These are phyloP conservation scores for Doryteuthis pealeii DNA, from an alignment of 1,140 invertebrate species.

Conservation along the genomic window DNA sequence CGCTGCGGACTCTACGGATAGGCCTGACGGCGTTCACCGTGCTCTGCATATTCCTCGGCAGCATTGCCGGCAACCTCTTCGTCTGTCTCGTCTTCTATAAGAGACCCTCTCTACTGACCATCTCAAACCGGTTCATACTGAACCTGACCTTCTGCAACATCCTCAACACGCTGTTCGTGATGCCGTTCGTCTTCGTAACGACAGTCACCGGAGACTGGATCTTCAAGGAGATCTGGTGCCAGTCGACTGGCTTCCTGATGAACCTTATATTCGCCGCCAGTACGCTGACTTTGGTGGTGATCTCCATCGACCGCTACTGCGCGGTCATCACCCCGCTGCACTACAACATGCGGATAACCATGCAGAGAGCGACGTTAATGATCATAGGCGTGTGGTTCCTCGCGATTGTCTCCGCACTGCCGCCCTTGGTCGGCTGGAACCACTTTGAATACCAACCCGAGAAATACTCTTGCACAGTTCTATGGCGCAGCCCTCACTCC, in stretches of 20 bases:
- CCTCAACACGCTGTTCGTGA: constrained; percentile 66
- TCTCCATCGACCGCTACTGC: constrained; percentile 82
- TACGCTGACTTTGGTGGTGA: constrained; percentile 75
- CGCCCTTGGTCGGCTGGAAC: constrained; percentile 53
- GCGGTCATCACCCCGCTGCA: constrained; percentile 65
- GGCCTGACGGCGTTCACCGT: constrained; percentile 15
- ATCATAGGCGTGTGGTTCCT: constrained; percentile 69
- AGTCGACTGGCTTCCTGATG: constrained; percentile 62
- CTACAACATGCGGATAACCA: constrained; percentile 70
- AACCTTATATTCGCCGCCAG: constrained; percentile 65
- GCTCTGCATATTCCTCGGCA: constrained; percentile 48
- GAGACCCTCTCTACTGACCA: constrained; percentile 64
- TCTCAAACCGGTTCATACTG: constrained; percentile 73
- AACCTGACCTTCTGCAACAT: constrained; percentile 71
- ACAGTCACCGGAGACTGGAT: constrained; percentile 51
- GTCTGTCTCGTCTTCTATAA: constrained; percentile 67
- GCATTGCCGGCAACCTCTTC: constrained; percentile 63
- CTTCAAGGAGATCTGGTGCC: constrained; percentile 59
- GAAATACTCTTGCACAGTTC: constrained; percentile 50
- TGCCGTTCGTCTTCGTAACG: constrained; percentile 65
- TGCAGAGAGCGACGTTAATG: constrained; percentile 70
- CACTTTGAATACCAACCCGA: constrained; percentile 48
- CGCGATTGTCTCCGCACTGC: constrained; percentile 46
- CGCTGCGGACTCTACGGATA: background rate
- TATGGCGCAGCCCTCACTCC: constrained; percentile 37